Conservation (phyloP, 92 coral and sea anemone species). For the Parazoanthus swiftii region DNA sequence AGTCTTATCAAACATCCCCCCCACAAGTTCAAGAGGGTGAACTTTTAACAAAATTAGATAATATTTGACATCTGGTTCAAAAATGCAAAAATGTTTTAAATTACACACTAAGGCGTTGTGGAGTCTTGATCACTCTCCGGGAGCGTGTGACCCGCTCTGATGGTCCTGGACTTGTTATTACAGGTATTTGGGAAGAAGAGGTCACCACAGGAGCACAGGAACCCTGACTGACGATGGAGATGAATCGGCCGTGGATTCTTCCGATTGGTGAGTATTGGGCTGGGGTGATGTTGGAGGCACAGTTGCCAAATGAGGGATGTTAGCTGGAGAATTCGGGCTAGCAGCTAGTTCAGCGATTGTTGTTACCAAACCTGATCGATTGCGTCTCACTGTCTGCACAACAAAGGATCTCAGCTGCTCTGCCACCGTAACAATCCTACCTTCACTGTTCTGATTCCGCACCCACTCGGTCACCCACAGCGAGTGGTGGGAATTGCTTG, state of each 20-base stretch:
- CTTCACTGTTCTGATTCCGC: conserved; percentile 60
- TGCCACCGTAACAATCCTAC: conserved; percentile 47
- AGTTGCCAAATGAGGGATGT: neutral
- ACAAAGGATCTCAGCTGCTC: conserved; percentile 61
- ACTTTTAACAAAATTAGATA: neutral
- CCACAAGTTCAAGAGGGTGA: neutral
- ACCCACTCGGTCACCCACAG: conserved; percentile 58
- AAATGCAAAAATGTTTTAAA: neutral
- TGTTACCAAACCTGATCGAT: conserved; percentile 41
- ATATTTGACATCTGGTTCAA: neutral
- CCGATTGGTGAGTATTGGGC: conserved; percentile 23
- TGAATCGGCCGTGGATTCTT: neutral
- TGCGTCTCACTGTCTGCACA: conserved; percentile 56
- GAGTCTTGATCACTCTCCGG: conserved; percentile 34
- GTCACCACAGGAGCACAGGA: neutral
- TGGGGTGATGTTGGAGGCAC: neutral
- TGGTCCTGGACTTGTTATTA: conserved; percentile 11
- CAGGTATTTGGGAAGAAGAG: neutral
- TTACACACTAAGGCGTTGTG: conserved; percentile 39
- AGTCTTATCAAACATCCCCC: conserved; percentile 18
- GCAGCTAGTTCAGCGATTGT: conserved; percentile 17
- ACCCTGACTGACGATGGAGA: conserved; percentile 3
- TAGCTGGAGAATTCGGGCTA: conserved; percentile 10
- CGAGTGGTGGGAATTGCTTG: conserved; percentile 46
- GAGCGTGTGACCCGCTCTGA: conserved; percentile 37